Percentiles rank a stretch among this genome's conserved stretches.
phyloP scores from a whole-genome alignment of 2,888 invertebrate species.

The Phyllotreta cruciferae region DNA sequence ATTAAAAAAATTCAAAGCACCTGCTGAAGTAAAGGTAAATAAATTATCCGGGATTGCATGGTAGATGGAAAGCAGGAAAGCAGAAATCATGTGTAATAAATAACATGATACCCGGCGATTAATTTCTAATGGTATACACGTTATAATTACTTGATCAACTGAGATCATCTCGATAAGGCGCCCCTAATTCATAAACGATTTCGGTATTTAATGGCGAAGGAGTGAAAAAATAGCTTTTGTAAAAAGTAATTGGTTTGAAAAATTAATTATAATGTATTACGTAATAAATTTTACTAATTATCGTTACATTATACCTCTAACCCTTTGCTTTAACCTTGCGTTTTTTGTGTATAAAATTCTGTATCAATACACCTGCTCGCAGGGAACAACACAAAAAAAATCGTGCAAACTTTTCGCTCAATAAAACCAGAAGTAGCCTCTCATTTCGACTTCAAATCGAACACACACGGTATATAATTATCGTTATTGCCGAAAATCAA shows the following conservation, averaged over 20 bases:
- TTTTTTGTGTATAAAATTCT: no score
- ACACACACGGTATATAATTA: constrained; percentile 15
- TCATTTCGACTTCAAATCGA: constrained; percentile 13
- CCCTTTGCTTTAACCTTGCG: no score
- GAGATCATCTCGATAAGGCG: constrained; percentile 20
- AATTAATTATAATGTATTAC: no score
- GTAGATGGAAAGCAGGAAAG: constrained; percentile 21
- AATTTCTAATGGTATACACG: constrained; percentile 23
- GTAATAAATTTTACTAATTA: no score
- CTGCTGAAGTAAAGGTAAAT: constrained; percentile 21
- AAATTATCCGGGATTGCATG: constrained; percentile 25
- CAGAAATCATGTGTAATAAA: constrained; percentile 27
- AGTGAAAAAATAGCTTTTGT: not conserved
- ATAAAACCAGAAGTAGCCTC: constrained; percentile 13
- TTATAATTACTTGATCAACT: constrained; percentile 25
- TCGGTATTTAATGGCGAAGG: constrained; percentile 11
- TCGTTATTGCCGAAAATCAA: constrained; percentile 21
- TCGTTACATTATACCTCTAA: no score
- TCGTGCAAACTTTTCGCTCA: constrained; percentile 12
- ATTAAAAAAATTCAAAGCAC: constrained; percentile 15
- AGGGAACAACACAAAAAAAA: constrained; percentile 11
- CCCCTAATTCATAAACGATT: constrained; percentile 24
- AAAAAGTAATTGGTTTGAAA: no score
- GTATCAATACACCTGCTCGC: constrained; percentile 10
- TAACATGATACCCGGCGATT: constrained; percentile 25